These are phyloP conservation scores for Pollenia labialis DNA, from an alignment of 2,888 invertebrate species.

Conservation along the genomic window DNA sequence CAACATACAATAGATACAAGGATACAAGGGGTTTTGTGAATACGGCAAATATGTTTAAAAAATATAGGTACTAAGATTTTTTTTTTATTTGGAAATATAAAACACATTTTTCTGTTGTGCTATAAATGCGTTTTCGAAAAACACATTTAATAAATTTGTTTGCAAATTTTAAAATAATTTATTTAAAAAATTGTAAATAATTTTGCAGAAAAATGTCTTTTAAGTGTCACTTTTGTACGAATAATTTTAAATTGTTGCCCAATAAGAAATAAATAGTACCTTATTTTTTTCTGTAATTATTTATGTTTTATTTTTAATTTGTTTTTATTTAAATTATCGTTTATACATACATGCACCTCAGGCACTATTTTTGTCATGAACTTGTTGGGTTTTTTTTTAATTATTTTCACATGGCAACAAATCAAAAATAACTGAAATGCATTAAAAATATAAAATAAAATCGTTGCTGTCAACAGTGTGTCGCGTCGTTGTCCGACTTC, in stretches of 20 bases:
- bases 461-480: constrained; percentile 31
- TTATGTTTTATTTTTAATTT: constrained; percentile 14
- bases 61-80: too few relatives aligned
- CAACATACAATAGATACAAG: too few relatives aligned
- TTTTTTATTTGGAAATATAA: background rate
- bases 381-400: constrained; percentile 23
- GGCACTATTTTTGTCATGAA: constrained; percentile 38
- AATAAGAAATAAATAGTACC: background rate
- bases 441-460: background rate
- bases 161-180: constrained; percentile 10
- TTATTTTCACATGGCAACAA: constrained; percentile 53
- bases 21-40: too few relatives aligned
- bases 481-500: background rate
- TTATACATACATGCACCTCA: constrained; percentile 51
- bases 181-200: background rate
- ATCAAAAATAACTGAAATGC: constrained; percentile 18
- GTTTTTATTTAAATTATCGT: constrained; percentile 40
- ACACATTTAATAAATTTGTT: constrained; percentile 3
- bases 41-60: too few relatives aligned
- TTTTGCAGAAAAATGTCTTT: background rate
- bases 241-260: background rate
- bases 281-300: background rate
- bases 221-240: constrained; percentile 19
- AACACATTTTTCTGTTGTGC: background rate
- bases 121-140: constrained; percentile 3